phyloP scores from a whole-genome alignment of 2,113 vertebrate species.

The Arenaria interpres region DNA sequence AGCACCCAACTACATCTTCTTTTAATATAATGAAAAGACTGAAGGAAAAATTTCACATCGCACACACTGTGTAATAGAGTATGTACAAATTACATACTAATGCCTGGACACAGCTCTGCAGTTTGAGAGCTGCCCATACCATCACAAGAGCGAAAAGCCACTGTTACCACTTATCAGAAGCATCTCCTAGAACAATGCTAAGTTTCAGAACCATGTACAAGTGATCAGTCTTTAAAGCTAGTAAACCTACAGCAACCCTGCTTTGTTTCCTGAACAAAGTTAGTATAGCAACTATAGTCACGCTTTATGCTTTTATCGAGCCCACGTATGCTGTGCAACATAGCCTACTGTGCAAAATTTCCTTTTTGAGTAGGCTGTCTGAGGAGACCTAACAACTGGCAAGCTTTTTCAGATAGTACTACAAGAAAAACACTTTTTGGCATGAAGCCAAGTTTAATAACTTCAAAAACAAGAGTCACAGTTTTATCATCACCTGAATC shows the following conservation, averaged over 20 bases:
- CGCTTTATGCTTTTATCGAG: background rate
- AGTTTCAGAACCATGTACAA: background rate
- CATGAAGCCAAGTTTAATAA: background rate
- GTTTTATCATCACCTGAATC: background rate
- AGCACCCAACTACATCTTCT: background rate
- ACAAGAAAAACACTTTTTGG: background rate
- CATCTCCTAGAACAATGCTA: background rate
- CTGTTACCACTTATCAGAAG: background rate
- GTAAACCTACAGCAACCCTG: background rate
- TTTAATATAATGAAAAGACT: background rate
- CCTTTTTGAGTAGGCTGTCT: background rate
- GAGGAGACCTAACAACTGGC: background rate
- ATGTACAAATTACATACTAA: background rate
- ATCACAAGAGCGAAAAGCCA: background rate
- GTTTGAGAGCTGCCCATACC: fast-evolving
- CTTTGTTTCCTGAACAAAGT: background rate
- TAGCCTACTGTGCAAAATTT: fast-evolving
- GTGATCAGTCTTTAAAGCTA: background rate
- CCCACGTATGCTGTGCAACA: background rate
- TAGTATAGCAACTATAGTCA: background rate
- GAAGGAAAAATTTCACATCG: background rate
- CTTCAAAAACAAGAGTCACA: background rate
- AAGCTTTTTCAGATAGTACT: background rate
- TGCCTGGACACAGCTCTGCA: background rate
- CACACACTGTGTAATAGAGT: fast-evolving